Conservation (phyloP, 2,888 invertebrate genomes). For the Hylaea fasciaria region DNA sequence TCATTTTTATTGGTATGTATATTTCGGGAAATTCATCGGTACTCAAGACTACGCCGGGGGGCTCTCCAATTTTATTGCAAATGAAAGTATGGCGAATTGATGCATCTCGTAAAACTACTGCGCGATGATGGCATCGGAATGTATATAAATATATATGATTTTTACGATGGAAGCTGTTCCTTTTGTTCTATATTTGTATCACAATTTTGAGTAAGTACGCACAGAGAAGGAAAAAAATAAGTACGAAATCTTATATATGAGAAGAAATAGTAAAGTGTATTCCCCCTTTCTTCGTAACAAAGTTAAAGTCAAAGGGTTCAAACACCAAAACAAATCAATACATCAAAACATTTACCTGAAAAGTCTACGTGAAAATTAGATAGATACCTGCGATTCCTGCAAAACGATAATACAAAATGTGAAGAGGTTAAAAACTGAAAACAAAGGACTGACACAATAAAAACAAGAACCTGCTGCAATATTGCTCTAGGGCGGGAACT, state of each 20-base stretch:
- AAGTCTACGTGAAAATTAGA: too few relatives aligned
- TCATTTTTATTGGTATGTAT: constrained; percentile 73
- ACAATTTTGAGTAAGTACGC: background rate
- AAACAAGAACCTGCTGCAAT: constrained; percentile 6
- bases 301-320: too few relatives aligned
- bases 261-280: too few relatives aligned
- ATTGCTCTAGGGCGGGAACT: background rate
- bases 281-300: too few relatives aligned
- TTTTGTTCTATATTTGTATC: constrained; percentile 5
- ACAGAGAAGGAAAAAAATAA: background rate
- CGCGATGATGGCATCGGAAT: constrained; percentile 33
- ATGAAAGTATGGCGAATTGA: constrained; percentile 59
- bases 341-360: too few relatives aligned
- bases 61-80: constrained; percentile 60
- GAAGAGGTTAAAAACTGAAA: too few relatives aligned
- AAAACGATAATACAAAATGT: too few relatives aligned
- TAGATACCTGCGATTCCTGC: too few relatives aligned
- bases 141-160: constrained; percentile 38
- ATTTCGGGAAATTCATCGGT: constrained; percentile 67
- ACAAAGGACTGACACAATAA: too few relatives aligned
- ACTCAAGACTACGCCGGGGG: constrained; percentile 43
- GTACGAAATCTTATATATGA: too few relatives aligned
- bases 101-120: constrained; percentile 56
- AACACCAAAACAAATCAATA: too few relatives aligned
- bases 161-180: constrained; percentile 31